Evolutionary conservation across 2,888 invertebrate species (phyloP), one percentile per base, ranked within the genome.

Genomic region (Digitonthophagus gazella): DNA sequence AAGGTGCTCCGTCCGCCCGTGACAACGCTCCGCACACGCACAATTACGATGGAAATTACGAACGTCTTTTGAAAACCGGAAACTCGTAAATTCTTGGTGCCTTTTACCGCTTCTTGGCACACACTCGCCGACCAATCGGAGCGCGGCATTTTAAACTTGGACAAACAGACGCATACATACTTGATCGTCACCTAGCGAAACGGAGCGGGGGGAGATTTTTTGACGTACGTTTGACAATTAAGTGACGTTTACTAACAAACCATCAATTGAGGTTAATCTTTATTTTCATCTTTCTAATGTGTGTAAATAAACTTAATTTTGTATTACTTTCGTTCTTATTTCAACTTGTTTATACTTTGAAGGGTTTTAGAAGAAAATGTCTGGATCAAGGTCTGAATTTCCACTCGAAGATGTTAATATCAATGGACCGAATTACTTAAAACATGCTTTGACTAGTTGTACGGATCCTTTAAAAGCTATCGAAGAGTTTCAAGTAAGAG

Each of bases 381-480:
- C 74, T 22, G 54, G 74, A 18, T 75, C 76, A 22, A 74, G 71
- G 70, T 67, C 73, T 3, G 83, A 83, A 14, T 83, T 83, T 76
- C 82, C 81, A 55, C 73, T 83, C 72, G 83, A 83, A 76, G 79
- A 82, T 64, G 76, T 82, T 4, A 82, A 82, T 72, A 81, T 83
- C 8, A 78, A 83, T 69, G 83, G 83, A 0, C 83, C 83, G 19
- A 81, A 78, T 74, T 83, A 80, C 72, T 75, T 83, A 19, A 82
- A 91, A 72, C 96, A 97, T 82, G 93, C 97, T 8, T 86, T 98
- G 14, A 97, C 97, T 11, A 97, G 95, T 78, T 97, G 97, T 80
- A 95, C 96, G 0, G 97, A 98, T 84, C 98, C 98, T 8, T 82
- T 98, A 55, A 96, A 96, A 84, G 97, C 98, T n/a, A 98, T 98